Conservation (phyloP, 2,888 invertebrate species). For the Eristalis tenax region DNA sequence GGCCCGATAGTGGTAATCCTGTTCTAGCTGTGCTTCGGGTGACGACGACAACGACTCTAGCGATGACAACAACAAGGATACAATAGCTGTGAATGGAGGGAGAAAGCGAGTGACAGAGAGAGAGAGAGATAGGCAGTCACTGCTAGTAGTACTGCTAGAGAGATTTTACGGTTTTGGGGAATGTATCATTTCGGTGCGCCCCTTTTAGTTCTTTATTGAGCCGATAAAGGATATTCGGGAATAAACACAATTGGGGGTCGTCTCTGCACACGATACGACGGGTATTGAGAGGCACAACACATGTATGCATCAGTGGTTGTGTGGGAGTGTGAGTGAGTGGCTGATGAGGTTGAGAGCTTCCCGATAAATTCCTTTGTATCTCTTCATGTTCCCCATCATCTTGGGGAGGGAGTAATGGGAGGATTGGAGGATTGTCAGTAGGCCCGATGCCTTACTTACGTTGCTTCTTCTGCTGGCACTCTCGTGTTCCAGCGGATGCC, state of each 20-base stretch:
- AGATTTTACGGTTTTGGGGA: conserved; percentile 64
- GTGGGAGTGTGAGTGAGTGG: not conserved
- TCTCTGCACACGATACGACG: conserved; percentile 47
- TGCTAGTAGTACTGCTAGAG: conserved; percentile 20
- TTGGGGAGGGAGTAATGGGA: not conserved
- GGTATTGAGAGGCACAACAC: conserved; percentile 8
- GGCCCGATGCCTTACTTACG: conserved; percentile 13
- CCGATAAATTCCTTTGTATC: conserved; percentile 59
- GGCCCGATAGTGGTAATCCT: conserved; percentile 68
- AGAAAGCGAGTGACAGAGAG: not conserved
- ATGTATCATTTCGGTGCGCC: conserved; percentile 69
- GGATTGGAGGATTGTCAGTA: conserved; percentile 5
- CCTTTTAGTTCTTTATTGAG: conserved; percentile 70
- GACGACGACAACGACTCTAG: conserved; percentile 19
- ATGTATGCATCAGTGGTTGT: not conserved
- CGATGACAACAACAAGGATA: conserved; percentile 4
- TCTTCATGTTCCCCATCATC: conserved; percentile 41
- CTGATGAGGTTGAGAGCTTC: conserved; percentile 13
- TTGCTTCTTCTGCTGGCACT: conserved; percentile 4
- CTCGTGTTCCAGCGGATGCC: conserved; percentile 27
- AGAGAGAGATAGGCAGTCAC: not conserved
- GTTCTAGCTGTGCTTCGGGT: conserved; percentile 38
- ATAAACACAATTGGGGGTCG: conserved; percentile 72
- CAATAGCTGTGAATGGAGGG: not conserved
- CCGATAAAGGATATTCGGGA: conserved; percentile 70